Percentiles rank a stretch among this genome's conserved stretches.
Evolutionary conservation across 2,888 invertebrate genomes (phyloP).

Genomic region (Papilio protenor): DNA sequence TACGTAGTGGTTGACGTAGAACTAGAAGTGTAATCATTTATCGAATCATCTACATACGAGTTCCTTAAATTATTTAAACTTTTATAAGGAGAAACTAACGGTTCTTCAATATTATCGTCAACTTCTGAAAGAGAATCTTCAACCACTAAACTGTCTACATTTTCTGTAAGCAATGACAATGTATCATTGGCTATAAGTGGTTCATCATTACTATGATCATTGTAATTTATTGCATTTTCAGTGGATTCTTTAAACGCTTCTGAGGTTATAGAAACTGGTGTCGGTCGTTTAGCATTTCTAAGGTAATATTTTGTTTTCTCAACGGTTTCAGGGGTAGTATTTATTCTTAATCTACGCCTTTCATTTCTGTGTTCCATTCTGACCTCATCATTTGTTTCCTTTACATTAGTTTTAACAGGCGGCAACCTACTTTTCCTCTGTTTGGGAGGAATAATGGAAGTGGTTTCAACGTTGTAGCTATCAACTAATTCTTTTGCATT

Average conservation of each 20-base stretch:
- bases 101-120: constrained; percentile 64
- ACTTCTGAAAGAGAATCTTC: constrained; percentile 60
- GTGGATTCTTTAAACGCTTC: constrained; percentile 56
- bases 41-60: constrained; percentile 51
- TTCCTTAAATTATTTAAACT: constrained; percentile 52
- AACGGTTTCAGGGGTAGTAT: constrained; percentile 52
- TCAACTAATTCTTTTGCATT: constrained; percentile 52
- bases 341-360: constrained; percentile 52
- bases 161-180: constrained; percentile 54
- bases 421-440: constrained; percentile 54
- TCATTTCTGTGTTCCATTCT: constrained; percentile 43
- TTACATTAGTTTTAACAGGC: neutral
- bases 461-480: constrained; percentile 49
- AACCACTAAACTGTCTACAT: constrained; percentile 60
- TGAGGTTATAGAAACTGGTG: constrained; percentile 57
- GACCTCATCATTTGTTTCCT: constrained; percentile 3
- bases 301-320: constrained; percentile 67
- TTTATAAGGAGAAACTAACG: constrained; percentile 80
- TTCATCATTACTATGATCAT: constrained; percentile 23
- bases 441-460: constrained; percentile 54
- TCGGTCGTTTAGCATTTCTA: constrained; percentile 68
- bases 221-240: constrained; percentile 54
- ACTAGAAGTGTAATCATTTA: constrained; percentile 57
- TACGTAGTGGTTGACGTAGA: constrained; percentile 57
- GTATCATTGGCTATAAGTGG: neutral